Conservation (phyloP, 2,113 vertebrate genomes). For the Amblyornis subalaris region DNA sequence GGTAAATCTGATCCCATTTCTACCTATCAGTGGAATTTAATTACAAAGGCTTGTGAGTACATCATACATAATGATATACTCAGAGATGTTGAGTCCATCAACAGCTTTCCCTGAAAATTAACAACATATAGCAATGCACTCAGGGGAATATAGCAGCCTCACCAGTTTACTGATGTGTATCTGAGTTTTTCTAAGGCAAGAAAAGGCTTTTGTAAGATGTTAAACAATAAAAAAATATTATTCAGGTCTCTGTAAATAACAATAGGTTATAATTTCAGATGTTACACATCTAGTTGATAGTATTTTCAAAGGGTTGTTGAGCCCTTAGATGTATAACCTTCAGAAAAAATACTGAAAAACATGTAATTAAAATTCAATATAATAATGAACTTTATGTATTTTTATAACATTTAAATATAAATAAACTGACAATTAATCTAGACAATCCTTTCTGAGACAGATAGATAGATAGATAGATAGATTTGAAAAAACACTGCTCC, state of each 20-base stretch:
- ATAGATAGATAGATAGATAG: not conserved
- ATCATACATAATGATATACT: not conserved
- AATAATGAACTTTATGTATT: not conserved
- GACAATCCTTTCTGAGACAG: not conserved
- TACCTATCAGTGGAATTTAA: not conserved
- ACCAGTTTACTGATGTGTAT: not conserved
- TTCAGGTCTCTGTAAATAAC: not conserved
- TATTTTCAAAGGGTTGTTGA: not conserved
- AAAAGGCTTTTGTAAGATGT: not conserved
- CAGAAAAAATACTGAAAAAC: not conserved
- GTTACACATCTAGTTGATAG: not conserved
- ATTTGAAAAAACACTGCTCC: not conserved
- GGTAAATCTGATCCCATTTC: not conserved
- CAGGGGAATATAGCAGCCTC: not conserved
- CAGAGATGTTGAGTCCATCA: not conserved
- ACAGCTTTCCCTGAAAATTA: conserved; percentile 34
- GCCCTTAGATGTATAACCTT: not conserved
- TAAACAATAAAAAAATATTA: not conserved
- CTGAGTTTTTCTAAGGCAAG: not conserved
- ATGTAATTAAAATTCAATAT: not conserved
- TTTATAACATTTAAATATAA: not conserved
- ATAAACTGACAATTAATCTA: not conserved
- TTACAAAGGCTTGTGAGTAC: not conserved
- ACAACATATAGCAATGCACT: not conserved
- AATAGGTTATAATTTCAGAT: not conserved